Percentiles rank a stretch among this genome's conserved stretches.
Conservation (phyloP, 37 sponge, comb jelly and placozoan genomes). For the Hormiphora californensis region DNA sequence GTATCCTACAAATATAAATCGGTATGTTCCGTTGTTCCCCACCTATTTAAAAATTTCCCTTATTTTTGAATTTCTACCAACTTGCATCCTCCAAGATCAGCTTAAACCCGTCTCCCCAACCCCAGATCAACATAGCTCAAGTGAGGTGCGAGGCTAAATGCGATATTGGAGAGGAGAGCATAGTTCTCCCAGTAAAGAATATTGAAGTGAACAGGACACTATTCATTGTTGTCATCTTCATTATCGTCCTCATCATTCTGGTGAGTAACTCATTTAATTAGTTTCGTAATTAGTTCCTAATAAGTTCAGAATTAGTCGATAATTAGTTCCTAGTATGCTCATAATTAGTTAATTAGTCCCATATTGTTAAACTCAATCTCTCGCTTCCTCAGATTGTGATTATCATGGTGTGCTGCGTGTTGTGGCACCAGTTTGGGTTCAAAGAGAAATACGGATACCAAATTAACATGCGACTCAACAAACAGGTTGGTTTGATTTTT, state of each 20-base stretch:
- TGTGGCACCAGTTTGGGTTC: constrained; percentile 28
- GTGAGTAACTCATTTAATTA: too few relatives aligned
- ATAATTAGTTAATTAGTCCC: too few relatives aligned
- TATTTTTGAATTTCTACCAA: too few relatives aligned
- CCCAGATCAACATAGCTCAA: constrained; percentile 44
- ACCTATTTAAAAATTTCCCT: too few relatives aligned
- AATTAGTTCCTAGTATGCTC: too few relatives aligned
- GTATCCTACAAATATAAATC: not conserved
- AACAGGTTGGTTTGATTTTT: too few relatives aligned
- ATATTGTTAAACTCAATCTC: too few relatives aligned
- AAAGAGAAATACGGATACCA: constrained; percentile 52
- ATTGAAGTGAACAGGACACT: constrained; percentile 20
- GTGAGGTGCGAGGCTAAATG: not conserved
- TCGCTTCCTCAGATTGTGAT: too few relatives aligned
- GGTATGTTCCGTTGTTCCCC: not conserved
- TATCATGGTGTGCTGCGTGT: constrained; percentile 3
- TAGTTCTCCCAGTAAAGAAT: not conserved
- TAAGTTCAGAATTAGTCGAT: too few relatives aligned
- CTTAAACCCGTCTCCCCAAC: not conserved
- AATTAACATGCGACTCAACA: constrained; percentile 47
- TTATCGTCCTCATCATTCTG: constrained; percentile 44
- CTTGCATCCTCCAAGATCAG: too few relatives aligned
- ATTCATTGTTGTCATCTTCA: constrained; percentile 2
- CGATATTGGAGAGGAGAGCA: constrained; percentile 1
- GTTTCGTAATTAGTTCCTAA: too few relatives aligned